Evolutionary conservation across 2,113 vertebrate species (phyloP).

Genomic region (Percina caprodes): DNA sequence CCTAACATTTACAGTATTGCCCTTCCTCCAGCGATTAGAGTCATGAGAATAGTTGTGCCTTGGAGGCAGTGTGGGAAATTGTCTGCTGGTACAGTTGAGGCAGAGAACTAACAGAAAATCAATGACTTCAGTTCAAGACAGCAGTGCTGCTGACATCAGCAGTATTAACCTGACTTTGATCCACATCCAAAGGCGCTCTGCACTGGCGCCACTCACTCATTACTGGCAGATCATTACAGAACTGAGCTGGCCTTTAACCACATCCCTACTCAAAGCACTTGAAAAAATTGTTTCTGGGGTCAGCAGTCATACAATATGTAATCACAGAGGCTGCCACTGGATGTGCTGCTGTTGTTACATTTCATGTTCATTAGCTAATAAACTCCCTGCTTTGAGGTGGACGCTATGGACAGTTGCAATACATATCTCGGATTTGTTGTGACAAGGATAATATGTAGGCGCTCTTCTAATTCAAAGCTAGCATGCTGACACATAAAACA

Average conservation of each 20-base stretch:
- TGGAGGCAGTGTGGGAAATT: constrained; percentile 60
- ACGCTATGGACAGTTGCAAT: neutral
- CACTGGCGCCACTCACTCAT: constrained; percentile 36
- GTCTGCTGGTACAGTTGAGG: constrained; percentile 50
- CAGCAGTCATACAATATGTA: constrained; percentile 6
- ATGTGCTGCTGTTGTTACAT: neutral
- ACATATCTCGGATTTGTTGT: neutral
- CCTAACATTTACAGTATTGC: neutral
- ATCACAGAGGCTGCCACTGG: neutral
- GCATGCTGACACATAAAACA: neutral
- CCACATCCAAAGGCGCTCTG: constrained; percentile 54
- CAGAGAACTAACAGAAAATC: constrained; percentile 74
- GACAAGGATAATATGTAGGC: neutral
- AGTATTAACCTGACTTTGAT: constrained; percentile 67
- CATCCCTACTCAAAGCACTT: constrained; percentile 17
- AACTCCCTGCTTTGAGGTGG: constrained; percentile 1
- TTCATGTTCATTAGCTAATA: constrained; percentile 6
- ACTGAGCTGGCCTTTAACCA: constrained; percentile 33
- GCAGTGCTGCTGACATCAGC: constrained; percentile 53
- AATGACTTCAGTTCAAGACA: constrained; percentile 62
- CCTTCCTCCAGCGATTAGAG: constrained; percentile 24
- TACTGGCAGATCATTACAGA: constrained; percentile 43
- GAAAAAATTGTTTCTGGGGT: constrained; percentile 2
- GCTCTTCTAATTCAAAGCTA: neutral
- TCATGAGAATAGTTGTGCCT: constrained; percentile 39